Conservation (phyloP, 2,113 vertebrate genomes). For the Glareola pratincola region DNA sequence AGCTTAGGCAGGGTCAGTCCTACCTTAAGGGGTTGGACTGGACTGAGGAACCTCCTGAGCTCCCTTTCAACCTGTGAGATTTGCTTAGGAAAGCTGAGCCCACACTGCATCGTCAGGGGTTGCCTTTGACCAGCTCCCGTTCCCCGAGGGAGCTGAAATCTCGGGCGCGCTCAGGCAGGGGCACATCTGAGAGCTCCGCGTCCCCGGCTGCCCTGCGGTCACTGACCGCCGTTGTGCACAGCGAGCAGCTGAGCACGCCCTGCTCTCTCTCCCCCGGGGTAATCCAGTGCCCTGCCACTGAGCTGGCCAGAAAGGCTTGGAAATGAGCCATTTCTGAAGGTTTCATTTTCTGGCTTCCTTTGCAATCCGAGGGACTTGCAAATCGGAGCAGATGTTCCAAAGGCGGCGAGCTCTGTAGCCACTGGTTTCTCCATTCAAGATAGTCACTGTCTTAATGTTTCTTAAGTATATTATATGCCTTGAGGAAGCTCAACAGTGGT, state of each 20-base stretch:
- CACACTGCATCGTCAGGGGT: too few relatives aligned
- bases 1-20: neutral
- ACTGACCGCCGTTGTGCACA: neutral
- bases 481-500: neutral
- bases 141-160: neutral
- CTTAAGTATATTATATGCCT: neutral
- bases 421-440: neutral
- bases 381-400: neutral
- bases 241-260: neutral
- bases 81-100: neutral
- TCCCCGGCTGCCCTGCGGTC: neutral
- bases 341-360: neutral
- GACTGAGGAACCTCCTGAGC: neutral
- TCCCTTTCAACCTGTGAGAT: neutral
- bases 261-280: neutral
- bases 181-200: rapidly evolving
- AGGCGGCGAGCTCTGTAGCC: neutral
- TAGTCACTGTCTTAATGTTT: neutral
- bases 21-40: neutral
- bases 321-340: neutral
- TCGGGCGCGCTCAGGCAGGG: neutral
- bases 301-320: neutral
- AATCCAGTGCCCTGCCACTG: neutral
- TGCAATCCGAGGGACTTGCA: neutral
- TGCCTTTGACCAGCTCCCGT: neutral